These are phyloP conservation scores for Chorisops tibialis DNA, from an alignment of 2,888 invertebrate genomes.

Conservation along the genomic window DNA sequence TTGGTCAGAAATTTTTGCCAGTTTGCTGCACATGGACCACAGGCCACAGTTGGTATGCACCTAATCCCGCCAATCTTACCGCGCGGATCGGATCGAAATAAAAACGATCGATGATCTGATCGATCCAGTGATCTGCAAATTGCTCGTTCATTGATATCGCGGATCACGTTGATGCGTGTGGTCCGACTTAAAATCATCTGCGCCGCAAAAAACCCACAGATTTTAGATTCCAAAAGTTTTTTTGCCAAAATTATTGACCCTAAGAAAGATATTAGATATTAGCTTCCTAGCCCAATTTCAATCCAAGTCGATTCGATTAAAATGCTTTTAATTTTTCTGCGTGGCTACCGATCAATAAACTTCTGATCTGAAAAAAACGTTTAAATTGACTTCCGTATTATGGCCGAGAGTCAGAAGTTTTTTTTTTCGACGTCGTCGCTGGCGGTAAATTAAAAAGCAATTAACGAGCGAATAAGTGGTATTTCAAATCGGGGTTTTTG, in stretches of 20 bases:
- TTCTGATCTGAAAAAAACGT: conserved; percentile 6
- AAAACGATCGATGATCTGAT: conserved; percentile 15
- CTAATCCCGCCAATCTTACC: too few relatives aligned
- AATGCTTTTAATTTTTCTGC: conserved; percentile 15
- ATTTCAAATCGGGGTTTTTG: conserved; percentile 20
- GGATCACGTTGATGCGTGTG: conserved; percentile 15
- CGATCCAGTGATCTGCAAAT: conserved; percentile 24
- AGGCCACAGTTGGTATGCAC: too few relatives aligned
- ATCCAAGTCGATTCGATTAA: conserved; percentile 1
- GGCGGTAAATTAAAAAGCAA: conserved; percentile 25
- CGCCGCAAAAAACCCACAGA: too few relatives aligned
- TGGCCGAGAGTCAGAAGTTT: neutral
- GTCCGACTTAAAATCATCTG: conserved; percentile 8
- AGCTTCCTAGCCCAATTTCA: too few relatives aligned
- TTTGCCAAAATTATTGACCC: too few relatives aligned
- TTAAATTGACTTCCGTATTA: conserved; percentile 12
- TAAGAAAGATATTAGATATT: too few relatives aligned
- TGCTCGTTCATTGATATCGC: conserved; percentile 21
- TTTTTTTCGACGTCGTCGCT: neutral
- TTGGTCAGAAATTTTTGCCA: conserved; percentile 13
- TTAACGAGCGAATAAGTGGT: conserved; percentile 26
- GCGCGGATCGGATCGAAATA: too few relatives aligned
- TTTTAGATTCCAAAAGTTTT: too few relatives aligned
- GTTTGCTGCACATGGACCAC: conserved; percentile 2
- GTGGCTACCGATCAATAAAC: conserved; percentile 20